Base-by-base conservation (phyloP, 2,797 vertebrate genomes). In the Gymnodraco acuticeps region DNA sequence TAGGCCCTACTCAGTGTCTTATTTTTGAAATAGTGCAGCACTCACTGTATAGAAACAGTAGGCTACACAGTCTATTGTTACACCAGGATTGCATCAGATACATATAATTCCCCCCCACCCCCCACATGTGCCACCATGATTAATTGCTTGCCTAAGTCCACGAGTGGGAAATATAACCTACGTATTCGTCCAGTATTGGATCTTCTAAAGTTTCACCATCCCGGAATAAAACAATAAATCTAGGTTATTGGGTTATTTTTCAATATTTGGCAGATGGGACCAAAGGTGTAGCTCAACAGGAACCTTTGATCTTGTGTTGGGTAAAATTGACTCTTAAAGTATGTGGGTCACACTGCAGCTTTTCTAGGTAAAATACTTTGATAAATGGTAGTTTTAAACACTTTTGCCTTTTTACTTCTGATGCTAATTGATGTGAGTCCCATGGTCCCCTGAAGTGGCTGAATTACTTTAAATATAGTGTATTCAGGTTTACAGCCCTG, bases 241-340 rank as follows among this genome's bases (percentile, higher is more conserved):
- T 41, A 82, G 58, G 15, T 10, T 61, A 51, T 16, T 4, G 5
- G 5, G 12, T 17, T 33, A 60, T 48, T 47, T 60, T 71, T 73
- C 56, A 81, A 20, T 53, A 50, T 81, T 65, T 78, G 52, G 47
- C 53, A 61, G 4, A 73, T 69, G 4, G 27, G 23, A 76, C 27
- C 27, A 27, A 84, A 56, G 55, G 41, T 56, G 53, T 64, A 66
- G 46, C 33, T 78, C 53, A 70, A 31, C 47, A 75, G 73, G 78
- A 87, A 86, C 90, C 81, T 92, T 78, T 70, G 66, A 75, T 81
- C 70, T 69, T 58, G 61, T 23, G 59, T 93, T 93, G 78, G 17
- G 88, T 70, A 92, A 94, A 91, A 52, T 74, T 91, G 83, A 89
- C 82, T 45, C 10, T 33, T 13, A 38, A 38, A 38, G 33, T 38